Evolutionary conservation across 2,797 vertebrate genomes (phyloP).

Genomic region (Acanthiza pusilla): DNA sequence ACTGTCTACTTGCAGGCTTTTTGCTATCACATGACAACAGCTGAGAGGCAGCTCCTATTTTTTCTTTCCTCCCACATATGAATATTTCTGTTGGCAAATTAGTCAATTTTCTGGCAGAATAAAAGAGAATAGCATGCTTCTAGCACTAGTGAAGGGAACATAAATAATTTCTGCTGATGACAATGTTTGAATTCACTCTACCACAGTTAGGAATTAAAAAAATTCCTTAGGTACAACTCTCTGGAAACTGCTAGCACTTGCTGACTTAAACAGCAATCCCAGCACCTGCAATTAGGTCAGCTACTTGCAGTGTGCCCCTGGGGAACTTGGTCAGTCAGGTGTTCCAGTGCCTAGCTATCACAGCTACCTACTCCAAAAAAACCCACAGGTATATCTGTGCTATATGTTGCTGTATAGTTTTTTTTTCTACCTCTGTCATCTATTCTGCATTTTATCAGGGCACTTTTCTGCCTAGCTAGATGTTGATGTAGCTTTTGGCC

Average conservation of each 20-base stretch:
- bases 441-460: neutral
- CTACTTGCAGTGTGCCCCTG: neutral
- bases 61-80: neutral
- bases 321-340: constrained; percentile 29
- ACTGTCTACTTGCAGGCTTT: neutral
- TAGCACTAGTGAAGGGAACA: neutral
- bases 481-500: neutral
- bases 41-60: neutral
- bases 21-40: neutral
- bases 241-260: neutral
- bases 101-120: neutral
- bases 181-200: neutral
- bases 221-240: neutral
- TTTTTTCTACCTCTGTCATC: neutral
- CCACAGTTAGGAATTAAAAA: neutral
- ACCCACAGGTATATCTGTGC: neutral
- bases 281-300: constrained; percentile 49
- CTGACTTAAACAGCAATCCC: neutral
- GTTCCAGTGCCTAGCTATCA: constrained; percentile 5
- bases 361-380: neutral
- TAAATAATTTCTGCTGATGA: constrained; percentile 6
- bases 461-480: neutral
- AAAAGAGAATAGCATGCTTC: neutral
- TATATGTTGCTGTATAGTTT: neutral
- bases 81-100: neutral